A percentile compares a stretch with the other conserved stretches of the same genome.
Conservation (phyloP, 1,140 invertebrate species). For the Eurosta solidaginis region DNA sequence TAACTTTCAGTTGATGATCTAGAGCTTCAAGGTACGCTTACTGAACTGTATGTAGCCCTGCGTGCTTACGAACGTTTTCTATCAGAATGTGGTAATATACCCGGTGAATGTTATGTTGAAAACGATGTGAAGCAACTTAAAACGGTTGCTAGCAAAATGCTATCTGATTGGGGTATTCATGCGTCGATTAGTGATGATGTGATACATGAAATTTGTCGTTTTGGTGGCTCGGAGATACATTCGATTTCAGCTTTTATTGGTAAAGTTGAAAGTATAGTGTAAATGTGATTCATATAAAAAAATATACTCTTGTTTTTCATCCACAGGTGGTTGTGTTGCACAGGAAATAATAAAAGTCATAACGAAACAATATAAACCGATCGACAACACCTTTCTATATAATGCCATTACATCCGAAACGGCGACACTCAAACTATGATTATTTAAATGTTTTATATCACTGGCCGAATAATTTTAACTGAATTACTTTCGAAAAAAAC, state of each 20-base stretch:
- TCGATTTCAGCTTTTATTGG: slow-evolving; percentile 92
- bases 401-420: slow-evolving; percentile 91
- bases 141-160: slow-evolving; percentile 75
- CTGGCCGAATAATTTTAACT: not conserved
- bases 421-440: slow-evolving; percentile 64
- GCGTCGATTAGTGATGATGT: slow-evolving; percentile 87
- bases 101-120: slow-evolving; percentile 89
- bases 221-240: slow-evolving; percentile 93
- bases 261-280: slow-evolving; percentile 41
- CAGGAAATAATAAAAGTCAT: slow-evolving; percentile 98
- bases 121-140: slow-evolving; percentile 87
- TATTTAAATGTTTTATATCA: not conserved
- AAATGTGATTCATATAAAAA: not conserved
- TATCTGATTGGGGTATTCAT: slow-evolving; percentile 84
- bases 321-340: slow-evolving; percentile 81
- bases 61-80: slow-evolving; percentile 90
- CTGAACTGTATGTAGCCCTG: slow-evolving; percentile 89
- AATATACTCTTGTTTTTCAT: slow-evolving; percentile 36
- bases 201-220: slow-evolving; percentile 92
- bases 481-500: no score
- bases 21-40: slow-evolving; percentile 77
- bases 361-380: slow-evolving; percentile 93
- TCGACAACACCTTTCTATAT: slow-evolving; percentile 95
- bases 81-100: slow-evolving; percentile 85
- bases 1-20: slow-evolving; percentile 47